Conservation (phyloP, 2,113 vertebrate species). For the Ophthalmolycus amberensis region DNA sequence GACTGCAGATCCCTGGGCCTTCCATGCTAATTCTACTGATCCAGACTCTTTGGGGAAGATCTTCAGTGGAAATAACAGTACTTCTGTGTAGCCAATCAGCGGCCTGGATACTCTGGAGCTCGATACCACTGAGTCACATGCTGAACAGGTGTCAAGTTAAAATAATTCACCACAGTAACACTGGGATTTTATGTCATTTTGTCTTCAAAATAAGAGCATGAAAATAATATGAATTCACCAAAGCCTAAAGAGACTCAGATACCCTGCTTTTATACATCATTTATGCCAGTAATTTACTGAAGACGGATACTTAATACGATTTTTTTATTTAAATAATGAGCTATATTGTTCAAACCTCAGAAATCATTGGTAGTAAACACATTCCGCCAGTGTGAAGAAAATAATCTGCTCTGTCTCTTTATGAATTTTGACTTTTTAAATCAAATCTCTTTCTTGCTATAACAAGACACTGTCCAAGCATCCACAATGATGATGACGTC, state of each 20-base stretch:
- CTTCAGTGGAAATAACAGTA: conserved; percentile 26
- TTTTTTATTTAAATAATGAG: not conserved
- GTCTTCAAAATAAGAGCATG: conserved; percentile 38
- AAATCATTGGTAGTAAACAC: not conserved
- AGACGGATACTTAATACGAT: not conserved
- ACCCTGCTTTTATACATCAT: not conserved
- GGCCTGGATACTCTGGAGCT: not conserved
- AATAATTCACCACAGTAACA: not conserved
- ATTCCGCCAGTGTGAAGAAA: not conserved
- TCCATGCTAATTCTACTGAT: not conserved
- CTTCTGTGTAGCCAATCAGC: conserved; percentile 37
- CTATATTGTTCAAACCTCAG: not conserved
- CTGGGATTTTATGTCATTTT: accelerated
- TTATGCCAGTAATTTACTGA: not conserved
- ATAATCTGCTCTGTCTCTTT: not conserved
- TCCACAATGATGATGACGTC: not conserved
- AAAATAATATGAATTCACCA: not conserved
- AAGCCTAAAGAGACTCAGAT: not conserved
- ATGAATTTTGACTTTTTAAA: not conserved
- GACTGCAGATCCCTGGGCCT: no score
- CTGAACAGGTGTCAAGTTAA: not conserved
- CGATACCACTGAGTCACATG: conserved; percentile 28
- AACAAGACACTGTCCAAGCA: not conserved
- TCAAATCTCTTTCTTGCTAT: not conserved
- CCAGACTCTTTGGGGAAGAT: not conserved